Evolutionary conservation across 35 echinoderm and acorn worm genomes (phyloP).

Genomic region (Amphiura filiformis): DNA sequence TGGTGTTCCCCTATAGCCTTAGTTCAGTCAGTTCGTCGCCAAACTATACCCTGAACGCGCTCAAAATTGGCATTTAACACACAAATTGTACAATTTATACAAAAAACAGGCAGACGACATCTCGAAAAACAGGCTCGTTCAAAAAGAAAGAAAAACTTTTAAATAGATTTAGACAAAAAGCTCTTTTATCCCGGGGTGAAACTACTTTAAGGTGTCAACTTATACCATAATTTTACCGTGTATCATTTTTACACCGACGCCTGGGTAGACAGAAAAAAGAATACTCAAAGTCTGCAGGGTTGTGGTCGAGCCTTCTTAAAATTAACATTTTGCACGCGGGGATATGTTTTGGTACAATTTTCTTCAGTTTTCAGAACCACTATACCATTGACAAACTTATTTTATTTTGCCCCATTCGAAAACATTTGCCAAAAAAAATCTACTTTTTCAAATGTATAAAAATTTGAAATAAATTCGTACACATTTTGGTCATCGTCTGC

Average conservation of each 20-base stretch:
- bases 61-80: neutral
- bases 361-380: no score
- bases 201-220: neutral
- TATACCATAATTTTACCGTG: neutral
- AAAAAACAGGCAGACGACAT: neutral
- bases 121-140: slow-evolving; percentile 1
- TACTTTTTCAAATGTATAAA: no score
- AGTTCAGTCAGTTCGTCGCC: neutral
- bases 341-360: no score
- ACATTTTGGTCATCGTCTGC: no score
- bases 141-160: neutral
- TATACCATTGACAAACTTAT: no score
- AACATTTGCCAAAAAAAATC: no score
- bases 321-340: no score
- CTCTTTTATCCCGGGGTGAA: neutral
- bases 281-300: neutral
- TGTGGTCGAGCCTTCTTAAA: no score
- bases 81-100: neutral
- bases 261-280: neutral
- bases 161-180: neutral
- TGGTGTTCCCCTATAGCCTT: neutral
- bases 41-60: neutral
- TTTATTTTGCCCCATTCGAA: no score
- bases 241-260: neutral
- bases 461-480: no score